These are phyloP conservation scores for Ectropis crepuscularia DNA, from an alignment of 2,888 invertebrate genomes.

Conservation along the genomic window DNA sequence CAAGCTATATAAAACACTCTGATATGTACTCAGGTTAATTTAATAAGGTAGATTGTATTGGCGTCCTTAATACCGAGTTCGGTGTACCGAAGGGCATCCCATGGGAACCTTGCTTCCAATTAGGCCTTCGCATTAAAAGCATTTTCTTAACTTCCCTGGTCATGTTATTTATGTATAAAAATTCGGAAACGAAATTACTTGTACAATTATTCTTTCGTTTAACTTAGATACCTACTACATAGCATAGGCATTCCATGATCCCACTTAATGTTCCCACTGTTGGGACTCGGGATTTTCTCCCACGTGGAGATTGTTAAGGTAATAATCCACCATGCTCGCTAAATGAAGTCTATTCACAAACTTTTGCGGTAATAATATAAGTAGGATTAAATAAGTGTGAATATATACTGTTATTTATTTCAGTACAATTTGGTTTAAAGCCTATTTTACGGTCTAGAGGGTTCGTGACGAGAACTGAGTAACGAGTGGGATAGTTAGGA, in stretches of 20 bases:
- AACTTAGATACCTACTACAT: constrained; percentile 16
- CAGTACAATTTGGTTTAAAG: too few species aligned
- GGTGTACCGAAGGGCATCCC: constrained; percentile 18
- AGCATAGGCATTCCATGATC: neutral
- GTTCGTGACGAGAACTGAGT: too few species aligned
- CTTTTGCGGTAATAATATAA: too few species aligned
- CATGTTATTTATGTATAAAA: constrained; percentile 13
- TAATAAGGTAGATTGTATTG: constrained; percentile 12
- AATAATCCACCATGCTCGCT: too few species aligned
- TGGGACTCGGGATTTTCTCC: too few species aligned
- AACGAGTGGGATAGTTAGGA: too few species aligned
- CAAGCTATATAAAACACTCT: neutral
- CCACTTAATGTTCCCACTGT: too few species aligned
- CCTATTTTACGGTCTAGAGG: too few species aligned
- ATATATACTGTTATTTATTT: too few species aligned
- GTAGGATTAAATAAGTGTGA: too few species aligned
- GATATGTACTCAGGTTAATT: constrained; percentile 8
- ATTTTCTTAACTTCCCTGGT: constrained; percentile 26
- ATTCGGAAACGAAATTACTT: neutral
- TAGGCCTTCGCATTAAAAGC: constrained; percentile 37
- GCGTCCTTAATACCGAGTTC: constrained; percentile 18
- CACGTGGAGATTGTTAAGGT: too few species aligned
- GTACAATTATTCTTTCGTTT: constrained; percentile 1
- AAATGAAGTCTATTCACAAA: too few species aligned
- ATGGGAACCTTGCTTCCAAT: constrained; percentile 37